Evolutionary conservation across 1,140 invertebrate species (phyloP).

Genomic region (Rhagoletis pomonella): DNA sequence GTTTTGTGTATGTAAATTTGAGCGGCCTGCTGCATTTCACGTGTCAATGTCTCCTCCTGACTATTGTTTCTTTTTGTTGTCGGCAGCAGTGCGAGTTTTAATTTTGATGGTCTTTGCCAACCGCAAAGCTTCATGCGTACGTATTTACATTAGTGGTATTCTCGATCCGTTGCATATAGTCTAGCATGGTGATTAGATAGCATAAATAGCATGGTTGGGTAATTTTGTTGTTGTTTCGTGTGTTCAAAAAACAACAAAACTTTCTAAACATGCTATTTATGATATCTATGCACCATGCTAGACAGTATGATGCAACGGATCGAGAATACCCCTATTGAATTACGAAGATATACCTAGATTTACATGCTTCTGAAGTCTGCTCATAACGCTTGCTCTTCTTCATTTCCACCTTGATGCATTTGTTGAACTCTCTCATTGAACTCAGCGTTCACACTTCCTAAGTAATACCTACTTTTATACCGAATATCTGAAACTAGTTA

Average conservation of each 20-base stretch:
- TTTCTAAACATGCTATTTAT: no score
- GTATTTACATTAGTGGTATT: background rate
- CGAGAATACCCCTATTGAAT: no score
- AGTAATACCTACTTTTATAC: no score
- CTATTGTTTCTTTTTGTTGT: background rate
- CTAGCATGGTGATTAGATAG: background rate
- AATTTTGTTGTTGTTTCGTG: no score
- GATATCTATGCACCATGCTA: no score
- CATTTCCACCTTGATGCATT: conserved; percentile 11
- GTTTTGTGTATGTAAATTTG: background rate
- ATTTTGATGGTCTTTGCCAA: background rate
- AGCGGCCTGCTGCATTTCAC: conserved; percentile 11
- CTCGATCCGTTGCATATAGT: background rate
- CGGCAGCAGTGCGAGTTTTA: background rate
- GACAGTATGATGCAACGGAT: no score
- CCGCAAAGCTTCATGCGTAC: background rate
- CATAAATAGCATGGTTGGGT: no score
- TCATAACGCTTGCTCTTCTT: no score
- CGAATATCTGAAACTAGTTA: no score
- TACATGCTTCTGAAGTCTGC: background rate
- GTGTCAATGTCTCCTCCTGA: background rate
- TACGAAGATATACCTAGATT: no score
- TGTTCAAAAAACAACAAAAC: no score
- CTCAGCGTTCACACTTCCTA: background rate
- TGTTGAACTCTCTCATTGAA: conserved; percentile 33